Percentiles rank a stretch among this genome's conserved stretches.
Evolutionary conservation across 2,888 invertebrate genomes (phyloP).

Genomic region (Lobophora halterata): DNA sequence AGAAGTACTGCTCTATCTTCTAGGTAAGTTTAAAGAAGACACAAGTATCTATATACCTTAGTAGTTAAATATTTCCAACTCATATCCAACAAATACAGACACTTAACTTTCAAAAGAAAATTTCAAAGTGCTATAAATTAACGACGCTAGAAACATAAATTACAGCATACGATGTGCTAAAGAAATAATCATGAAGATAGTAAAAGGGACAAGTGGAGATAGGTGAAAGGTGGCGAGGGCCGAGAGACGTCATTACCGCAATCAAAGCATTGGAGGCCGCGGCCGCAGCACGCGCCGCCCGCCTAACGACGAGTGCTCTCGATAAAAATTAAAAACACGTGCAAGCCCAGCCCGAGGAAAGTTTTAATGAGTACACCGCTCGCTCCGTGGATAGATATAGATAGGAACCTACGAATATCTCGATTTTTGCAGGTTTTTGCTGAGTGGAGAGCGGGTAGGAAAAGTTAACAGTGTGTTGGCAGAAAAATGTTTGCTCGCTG

Average conservation of each 20-base stretch:
- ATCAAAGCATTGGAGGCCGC: constrained; percentile 73
- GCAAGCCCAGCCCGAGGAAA: constrained; percentile 78
- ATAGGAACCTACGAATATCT: constrained; percentile 26
- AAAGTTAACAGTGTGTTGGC: constrained; percentile 17
- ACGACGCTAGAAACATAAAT: too few relatives aligned
- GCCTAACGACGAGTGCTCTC: constrained; percentile 77
- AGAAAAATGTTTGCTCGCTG: constrained; percentile 14
- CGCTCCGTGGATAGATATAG: constrained; percentile 42
- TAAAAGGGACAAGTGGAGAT: constrained; percentile 59
- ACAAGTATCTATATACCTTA: too few relatives aligned
- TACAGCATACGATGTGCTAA: constrained; percentile 49
- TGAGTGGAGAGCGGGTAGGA: constrained; percentile 24
- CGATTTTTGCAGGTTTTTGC: constrained; percentile 29
- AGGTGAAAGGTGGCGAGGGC: constrained; percentile 56
- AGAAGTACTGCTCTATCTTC: too few relatives aligned
- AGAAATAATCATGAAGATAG: constrained; percentile 73
- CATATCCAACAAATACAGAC: too few relatives aligned
- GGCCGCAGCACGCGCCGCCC: constrained; percentile 46
- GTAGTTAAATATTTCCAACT: too few relatives aligned
- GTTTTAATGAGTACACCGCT: constrained; percentile 78
- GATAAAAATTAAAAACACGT: constrained; percentile 82
- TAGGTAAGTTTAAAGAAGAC: too few relatives aligned
- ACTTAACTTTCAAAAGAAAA: constrained; percentile 10
- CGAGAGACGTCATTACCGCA: constrained; percentile 78
- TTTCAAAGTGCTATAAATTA: constrained; percentile 43